Evolutionary conservation across 2,888 invertebrate genomes (phyloP).

Genomic region (Panopea generosa): DNA sequence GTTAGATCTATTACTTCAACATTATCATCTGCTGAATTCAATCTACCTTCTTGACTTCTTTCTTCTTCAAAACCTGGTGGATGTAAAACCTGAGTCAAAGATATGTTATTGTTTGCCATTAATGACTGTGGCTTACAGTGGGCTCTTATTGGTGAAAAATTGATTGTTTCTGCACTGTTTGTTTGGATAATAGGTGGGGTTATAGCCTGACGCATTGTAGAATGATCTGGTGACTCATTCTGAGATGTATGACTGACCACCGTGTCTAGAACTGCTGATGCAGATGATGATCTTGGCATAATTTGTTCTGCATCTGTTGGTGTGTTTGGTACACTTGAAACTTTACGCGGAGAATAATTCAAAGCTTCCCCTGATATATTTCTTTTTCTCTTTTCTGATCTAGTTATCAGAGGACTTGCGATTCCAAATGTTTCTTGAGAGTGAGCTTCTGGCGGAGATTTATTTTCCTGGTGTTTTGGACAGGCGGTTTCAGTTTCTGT

Average conservation of each 20-base stretch:
- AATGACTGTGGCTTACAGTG: conserved; percentile 31
- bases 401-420: conserved; percentile 66
- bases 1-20: conserved; percentile 45
- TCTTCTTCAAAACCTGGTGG: neutral
- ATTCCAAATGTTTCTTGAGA: conserved; percentile 67
- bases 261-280: neutral
- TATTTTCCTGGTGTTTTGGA: conserved; percentile 30
- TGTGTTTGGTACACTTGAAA: conserved; percentile 28
- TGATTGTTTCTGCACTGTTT: neutral
- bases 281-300: neutral
- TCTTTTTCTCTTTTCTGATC: conserved; percentile 14
- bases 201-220: neutral
- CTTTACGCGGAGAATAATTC: neutral
- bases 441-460: conserved; percentile 56
- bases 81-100: neutral
- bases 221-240: too few relatives aligned
- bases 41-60: neutral
- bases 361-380: neutral
- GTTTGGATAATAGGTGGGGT: neutral
- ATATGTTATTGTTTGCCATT: neutral
- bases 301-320: neutral
- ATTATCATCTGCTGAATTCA: neutral
- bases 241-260: too few relatives aligned
- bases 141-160: conserved; percentile 20
- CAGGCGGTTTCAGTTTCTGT: conserved; percentile 4